These are phyloP conservation scores for Rhizomys pruinosus DNA, from an alignment of 2,113 vertebrate genomes.

Conservation along the genomic window DNA sequence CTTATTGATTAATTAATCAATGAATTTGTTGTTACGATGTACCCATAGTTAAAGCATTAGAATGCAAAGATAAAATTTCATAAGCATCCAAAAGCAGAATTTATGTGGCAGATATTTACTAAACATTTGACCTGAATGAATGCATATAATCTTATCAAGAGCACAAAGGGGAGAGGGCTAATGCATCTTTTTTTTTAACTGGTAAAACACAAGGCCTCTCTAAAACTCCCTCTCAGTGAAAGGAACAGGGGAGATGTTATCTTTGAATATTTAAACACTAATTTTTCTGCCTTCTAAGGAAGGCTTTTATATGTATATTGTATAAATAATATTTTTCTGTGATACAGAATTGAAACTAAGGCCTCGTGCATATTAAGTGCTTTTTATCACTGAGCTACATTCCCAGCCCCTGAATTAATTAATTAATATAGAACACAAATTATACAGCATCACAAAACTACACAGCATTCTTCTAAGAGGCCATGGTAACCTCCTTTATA, in stretches of 20 bases:
- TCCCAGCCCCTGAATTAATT: not conserved
- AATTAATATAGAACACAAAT: not conserved
- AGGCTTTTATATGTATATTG: not conserved
- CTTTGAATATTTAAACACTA: not conserved
- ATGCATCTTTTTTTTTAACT: not conserved
- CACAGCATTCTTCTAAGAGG: not conserved
- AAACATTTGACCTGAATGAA: slow-evolving; percentile 15
- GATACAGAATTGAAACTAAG: not conserved
- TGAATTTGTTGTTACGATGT: slow-evolving; percentile 8
- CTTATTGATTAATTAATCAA: not conserved
- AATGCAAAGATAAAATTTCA: not conserved
- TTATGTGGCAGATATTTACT: not conserved
- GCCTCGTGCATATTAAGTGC: not conserved
- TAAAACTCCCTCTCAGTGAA: not conserved
- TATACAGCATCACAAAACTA: not conserved
- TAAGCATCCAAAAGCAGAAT: not conserved
- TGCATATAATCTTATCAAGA: slow-evolving; percentile 12
- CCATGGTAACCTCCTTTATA: not conserved
- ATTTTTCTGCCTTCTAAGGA: not conserved
- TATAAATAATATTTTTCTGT: not conserved
- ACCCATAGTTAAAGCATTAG: not conserved
- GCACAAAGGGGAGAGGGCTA: not conserved
- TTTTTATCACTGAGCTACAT: not conserved
- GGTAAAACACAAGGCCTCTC: not conserved
- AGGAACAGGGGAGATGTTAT: no score